Evolutionary conservation across 2,113 vertebrate species (phyloP), one percentile per base, ranked within the genome.

Genomic region (Baryphthengus martii): DNA sequence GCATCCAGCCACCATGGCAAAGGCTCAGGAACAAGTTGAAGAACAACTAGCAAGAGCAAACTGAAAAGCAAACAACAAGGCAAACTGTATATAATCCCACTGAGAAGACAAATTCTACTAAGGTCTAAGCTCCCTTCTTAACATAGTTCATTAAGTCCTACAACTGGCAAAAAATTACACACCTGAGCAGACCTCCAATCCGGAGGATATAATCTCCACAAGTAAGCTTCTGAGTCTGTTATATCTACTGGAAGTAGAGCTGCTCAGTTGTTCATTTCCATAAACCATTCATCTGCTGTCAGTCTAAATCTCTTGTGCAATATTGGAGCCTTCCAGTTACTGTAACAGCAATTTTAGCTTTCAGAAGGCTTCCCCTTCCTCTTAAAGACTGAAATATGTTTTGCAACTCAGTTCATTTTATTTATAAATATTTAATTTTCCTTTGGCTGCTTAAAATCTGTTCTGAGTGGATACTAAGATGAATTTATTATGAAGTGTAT

Each of bases 371-470:
- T 97, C 88, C 85, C 77, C 78, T 96, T 96, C 85, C 94, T 96
- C 91, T 96, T 89, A 79, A 90, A 89, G 78, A 62, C 55, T 80
- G 85, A 91, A 89, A 93, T 88, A 80, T 88, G 72, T 96, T 96
- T 96, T 96, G 95, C 94, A 93, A 83, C 91, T 90, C 45, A 24
- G 93, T 72, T 89, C 62, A 88, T 97, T 92, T 95, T 92, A 79
- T 93, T 96, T 96, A 96, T 95, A 97, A 97, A 96, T 96, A 97
- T 97, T 97, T 97, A 95, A 96, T 97, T 93, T 91, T 95, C 71
- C 93, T 95, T 89, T 95, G 58, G 85, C 66, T 94, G 59, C 88
- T 92, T 85, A 85, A 83, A 82, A 93, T 50, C 89, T 85, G 70
- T 79, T 94, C 93, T 95, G 91, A 97, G 95, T 90, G 75, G 81